Percentiles rank a stretch among this genome's conserved stretches.
Evolutionary conservation across 2,797 vertebrate genomes (phyloP).

Genomic region (Rhyacichthys aspro): DNA sequence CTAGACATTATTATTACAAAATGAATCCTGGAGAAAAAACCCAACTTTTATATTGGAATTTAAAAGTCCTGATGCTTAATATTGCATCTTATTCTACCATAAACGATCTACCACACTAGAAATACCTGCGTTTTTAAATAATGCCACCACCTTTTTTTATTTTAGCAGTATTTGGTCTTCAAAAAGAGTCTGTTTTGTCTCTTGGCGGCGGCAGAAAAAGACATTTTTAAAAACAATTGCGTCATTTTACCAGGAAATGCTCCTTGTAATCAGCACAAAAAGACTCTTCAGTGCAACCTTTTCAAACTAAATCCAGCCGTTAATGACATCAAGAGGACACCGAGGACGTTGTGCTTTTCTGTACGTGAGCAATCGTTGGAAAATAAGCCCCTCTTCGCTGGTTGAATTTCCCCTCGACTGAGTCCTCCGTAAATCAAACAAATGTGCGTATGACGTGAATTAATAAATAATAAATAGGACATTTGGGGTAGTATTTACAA

Average conservation of each 20-base stretch:
- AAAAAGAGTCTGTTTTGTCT: slow-evolving; percentile 17
- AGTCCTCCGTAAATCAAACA: slow-evolving; percentile 34
- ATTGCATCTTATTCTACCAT: slow-evolving; percentile 50
- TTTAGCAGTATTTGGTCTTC: slow-evolving; percentile 33
- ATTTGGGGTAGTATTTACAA: slow-evolving; percentile 70
- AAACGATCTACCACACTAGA: slow-evolving; percentile 29
- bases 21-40: slow-evolving; percentile 52
- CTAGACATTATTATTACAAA: slow-evolving; percentile 69
- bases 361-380: slow-evolving; percentile 14
- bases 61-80: slow-evolving; percentile 52
- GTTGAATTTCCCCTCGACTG: slow-evolving; percentile 2
- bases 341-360: slow-evolving; percentile 53
- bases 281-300: background rate
- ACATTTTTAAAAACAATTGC: slow-evolving; percentile 35
- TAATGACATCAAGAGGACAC: slow-evolving; percentile 17
- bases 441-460: slow-evolving; percentile 71
- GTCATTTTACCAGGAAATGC: slow-evolving; percentile 75
- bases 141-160: slow-evolving; percentile 33
- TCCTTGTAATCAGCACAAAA: slow-evolving; percentile 74
- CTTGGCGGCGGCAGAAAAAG: background rate
- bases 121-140: slow-evolving; percentile 32
- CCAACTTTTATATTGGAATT: slow-evolving; percentile 38
- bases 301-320: slow-evolving; percentile 14
- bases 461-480: slow-evolving; percentile 78
- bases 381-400: slow-evolving; percentile 1